Base-by-base conservation (phyloP, 2,888 invertebrate genomes). In the Himalopsyche tibetana region DNA sequence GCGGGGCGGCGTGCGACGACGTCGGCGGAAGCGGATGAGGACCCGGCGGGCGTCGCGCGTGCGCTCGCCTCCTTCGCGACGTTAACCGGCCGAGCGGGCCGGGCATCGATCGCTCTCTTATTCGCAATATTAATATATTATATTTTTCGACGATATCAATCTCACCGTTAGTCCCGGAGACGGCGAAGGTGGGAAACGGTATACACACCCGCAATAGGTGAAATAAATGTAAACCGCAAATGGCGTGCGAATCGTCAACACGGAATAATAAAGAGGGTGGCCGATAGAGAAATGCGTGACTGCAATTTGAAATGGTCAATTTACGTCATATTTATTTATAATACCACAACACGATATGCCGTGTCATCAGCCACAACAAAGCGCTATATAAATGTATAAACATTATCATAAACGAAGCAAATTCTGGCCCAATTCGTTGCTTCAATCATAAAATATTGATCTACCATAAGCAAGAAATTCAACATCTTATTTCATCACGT, bases 31-130 rank as follows among this genome's bases (percentile, higher is more conserved):
- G 74, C 74, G 36, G 55, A 40, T 38, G 51, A 79, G 36, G 51
- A 42, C 81, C 84, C 84, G 84, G 84, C 82, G 84, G 82, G 81
- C 84, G 81, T 79, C 40, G 79, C 82, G 82, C 85, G 55, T 80
- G 79, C 79, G 55, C 79, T 17, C 56, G 55, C 79, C 84, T 55
- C 84, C 36, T 8, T 17, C 40, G 63, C 40, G 55, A 84, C 80
- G 36, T 1, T 80, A 45, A 19, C n/a, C 83, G 51, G 38, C 28
- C 28, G 28, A 55, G 17, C 51, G 5, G 36, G 51, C 74, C 83
- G 74, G 12, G 74, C 74, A 74, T 74, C 74, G 74, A 74, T 74
- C 74, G 74, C 36, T 36, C 74, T 74, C 74, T 36, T 74, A 5
- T 74, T 38, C 74, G 12, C 12, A 36, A 74, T 36, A 74, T 36